These are phyloP conservation scores for Aulostomus chinensis DNA, from an alignment of 2,797 vertebrate species.

Conservation along the genomic window DNA sequence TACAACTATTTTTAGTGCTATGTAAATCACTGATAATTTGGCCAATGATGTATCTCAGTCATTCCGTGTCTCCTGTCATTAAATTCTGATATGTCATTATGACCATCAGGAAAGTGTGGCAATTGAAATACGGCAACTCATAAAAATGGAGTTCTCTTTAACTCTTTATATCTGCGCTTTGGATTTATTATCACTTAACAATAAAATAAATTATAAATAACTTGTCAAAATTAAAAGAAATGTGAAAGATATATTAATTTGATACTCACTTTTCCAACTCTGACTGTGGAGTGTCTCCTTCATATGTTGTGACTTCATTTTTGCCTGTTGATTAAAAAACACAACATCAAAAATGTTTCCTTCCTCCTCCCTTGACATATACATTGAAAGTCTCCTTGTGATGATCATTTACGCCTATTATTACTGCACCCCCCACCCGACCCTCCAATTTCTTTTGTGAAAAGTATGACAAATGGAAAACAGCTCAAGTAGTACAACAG, in stretches of 20 bases:
- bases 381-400: no score
- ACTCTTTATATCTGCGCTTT: constrained; percentile 39
- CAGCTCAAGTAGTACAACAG: no score
- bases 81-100: constrained; percentile 85
- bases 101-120: constrained; percentile 78
- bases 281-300: constrained; percentile 32
- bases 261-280: constrained; percentile 61
- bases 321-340: constrained; percentile 53
- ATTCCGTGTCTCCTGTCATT: constrained; percentile 84
- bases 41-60: constrained; percentile 75
- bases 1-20: constrained; percentile 89
- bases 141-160: constrained; percentile 67
- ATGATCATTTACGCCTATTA: no score
- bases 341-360: constrained; percentile 25
- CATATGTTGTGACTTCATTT: constrained; percentile 23
- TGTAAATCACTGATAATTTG: constrained; percentile 85
- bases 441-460: no score
- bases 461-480: no score
- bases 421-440: no score
- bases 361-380: no score
- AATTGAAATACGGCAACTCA: constrained; percentile 74
- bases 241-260: not conserved
- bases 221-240: not conserved
- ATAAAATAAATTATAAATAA: constrained; percentile 6
- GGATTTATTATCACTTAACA: constrained; percentile 7